Conservation (phyloP, 2,113 vertebrate genomes). For the Tachysurus vachellii region DNA sequence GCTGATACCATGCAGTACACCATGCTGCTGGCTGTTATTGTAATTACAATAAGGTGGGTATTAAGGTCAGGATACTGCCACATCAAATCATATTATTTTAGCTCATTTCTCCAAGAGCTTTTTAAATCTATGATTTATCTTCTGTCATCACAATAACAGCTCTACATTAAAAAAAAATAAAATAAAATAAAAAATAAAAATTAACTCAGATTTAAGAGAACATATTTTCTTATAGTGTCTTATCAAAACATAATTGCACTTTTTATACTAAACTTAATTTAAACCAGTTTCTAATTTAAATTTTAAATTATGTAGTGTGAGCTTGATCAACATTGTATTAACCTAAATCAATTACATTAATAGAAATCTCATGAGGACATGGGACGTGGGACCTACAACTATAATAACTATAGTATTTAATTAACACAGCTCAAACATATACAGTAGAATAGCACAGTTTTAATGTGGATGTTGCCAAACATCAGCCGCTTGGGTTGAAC, state of each 20-base stretch:
- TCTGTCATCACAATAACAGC: not conserved
- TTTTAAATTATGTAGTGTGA: not conserved
- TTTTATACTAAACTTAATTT: not conserved
- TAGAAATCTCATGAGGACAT: not conserved
- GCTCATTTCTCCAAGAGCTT: constrained; percentile 7
- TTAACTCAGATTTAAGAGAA: not conserved
- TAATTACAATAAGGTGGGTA: not conserved
- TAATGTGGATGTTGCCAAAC: not conserved
- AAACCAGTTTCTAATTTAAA: not conserved
- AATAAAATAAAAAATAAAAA: not conserved
- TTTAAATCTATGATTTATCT: not conserved
- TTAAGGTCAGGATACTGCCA: not conserved
- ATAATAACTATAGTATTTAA: not conserved
- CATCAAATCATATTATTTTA: constrained; percentile 8
- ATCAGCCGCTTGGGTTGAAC: not conserved
- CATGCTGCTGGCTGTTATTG: not conserved
- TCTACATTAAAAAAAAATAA: not conserved
- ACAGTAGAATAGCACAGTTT: not conserved
- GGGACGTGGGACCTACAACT: too few species aligned
- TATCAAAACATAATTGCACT: not conserved
- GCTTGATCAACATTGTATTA: not conserved
- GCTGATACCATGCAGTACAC: constrained; percentile 20
- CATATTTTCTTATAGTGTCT: not conserved
- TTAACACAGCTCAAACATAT: not conserved
- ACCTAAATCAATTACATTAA: not conserved